Evolutionary conservation across 2,113 vertebrate genomes (phyloP).

Genomic region (Bagarius yarrelli): DNA sequence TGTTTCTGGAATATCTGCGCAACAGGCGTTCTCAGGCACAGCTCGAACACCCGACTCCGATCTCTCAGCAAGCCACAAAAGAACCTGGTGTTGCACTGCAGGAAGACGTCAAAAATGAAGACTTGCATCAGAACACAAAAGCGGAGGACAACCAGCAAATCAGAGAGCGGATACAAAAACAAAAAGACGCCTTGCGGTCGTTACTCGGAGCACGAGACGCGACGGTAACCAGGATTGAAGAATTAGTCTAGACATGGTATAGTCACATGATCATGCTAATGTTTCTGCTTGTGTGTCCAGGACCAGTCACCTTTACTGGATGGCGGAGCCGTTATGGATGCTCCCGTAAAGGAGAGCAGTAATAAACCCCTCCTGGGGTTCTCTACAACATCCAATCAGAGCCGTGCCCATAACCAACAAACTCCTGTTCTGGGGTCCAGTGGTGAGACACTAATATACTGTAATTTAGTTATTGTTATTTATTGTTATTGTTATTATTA

Average conservation of each 20-base stretch:
- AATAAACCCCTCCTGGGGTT: conserved; percentile 42
- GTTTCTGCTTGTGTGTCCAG: conserved; percentile 43
- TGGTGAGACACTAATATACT: background rate
- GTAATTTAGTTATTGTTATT: too few relatives aligned
- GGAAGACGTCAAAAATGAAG: conserved; percentile 52
- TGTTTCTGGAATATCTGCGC: conserved; percentile 52
- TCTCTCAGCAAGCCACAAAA: background rate
- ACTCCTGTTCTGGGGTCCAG: background rate
- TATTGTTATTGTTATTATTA: too few relatives aligned
- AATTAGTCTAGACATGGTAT: background rate
- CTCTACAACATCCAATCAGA: conserved; percentile 17
- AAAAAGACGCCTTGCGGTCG: conserved; percentile 55
- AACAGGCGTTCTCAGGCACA: conserved; percentile 37
- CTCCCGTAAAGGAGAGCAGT: background rate
- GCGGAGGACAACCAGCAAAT: conserved; percentile 54
- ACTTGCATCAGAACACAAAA: conserved; percentile 66
- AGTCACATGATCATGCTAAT: background rate
- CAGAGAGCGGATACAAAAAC: conserved; percentile 52
- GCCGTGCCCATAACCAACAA: background rate
- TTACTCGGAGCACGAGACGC: conserved; percentile 60
- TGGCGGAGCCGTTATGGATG: background rate
- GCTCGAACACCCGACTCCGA: background rate
- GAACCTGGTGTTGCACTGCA: conserved; percentile 49
- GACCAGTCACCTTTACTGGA: conserved; percentile 53
- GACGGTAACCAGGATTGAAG: conserved; percentile 63